phyloP scores from a whole-genome alignment of 2,113 vertebrate genomes.

The Triplophysa siluroides region DNA sequence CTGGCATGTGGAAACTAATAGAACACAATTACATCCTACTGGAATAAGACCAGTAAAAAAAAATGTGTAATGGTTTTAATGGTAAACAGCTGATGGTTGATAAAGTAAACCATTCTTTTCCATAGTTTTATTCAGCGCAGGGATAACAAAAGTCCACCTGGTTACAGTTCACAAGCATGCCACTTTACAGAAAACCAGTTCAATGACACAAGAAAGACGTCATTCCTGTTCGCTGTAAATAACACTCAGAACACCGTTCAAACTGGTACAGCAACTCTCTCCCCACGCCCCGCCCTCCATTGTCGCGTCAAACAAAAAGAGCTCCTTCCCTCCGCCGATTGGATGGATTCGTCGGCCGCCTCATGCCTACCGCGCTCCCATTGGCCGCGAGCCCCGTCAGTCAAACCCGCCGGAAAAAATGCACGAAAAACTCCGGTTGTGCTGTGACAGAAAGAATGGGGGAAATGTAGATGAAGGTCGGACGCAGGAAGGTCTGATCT shows the following conservation, averaged over 20 bases:
- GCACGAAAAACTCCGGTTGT: not conserved
- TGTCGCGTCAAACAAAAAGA: constrained; percentile 6
- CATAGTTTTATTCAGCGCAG: no score
- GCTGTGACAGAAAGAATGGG: not conserved
- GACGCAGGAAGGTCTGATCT: not conserved
- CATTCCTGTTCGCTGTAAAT: not conserved
- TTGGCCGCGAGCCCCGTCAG: constrained; percentile 22
- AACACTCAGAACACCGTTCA: not conserved
- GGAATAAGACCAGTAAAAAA: no score
- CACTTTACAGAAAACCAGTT: not conserved
- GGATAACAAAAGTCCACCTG: no score
- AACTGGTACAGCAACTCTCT: constrained; percentile 11
- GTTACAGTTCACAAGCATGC: no score
- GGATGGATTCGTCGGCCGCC: not conserved
- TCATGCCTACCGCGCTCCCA: not conserved
- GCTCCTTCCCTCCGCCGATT: not conserved
- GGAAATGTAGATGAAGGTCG: not conserved
- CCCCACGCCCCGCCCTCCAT: not conserved
- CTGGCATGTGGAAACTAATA: no score
- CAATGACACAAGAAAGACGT: not conserved
- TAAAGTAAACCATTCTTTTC: no score
- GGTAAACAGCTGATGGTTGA: no score
- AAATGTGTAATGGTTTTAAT: no score
- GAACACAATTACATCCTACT: no score
- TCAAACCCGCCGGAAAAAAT: not conserved